A percentile compares a stretch with the other conserved stretches of the same genome.
These are phyloP conservation scores for Camponotus floridanus DNA, from an alignment of 1,140 invertebrate species.

Conservation along the genomic window DNA sequence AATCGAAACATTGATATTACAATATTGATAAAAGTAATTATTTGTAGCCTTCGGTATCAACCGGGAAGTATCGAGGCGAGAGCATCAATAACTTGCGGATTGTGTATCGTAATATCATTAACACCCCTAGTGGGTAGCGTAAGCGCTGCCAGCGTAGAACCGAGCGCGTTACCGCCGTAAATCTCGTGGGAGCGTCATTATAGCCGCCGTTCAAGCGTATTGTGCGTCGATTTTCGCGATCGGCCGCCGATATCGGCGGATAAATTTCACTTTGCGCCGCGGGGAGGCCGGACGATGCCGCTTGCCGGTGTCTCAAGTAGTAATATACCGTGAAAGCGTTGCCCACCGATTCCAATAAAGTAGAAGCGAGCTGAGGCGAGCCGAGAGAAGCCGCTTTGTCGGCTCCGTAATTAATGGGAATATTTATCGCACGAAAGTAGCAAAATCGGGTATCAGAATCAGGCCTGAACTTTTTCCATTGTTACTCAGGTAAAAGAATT, in stretches of 20 bases:
- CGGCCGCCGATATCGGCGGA: constrained; percentile 50
- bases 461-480: neutral
- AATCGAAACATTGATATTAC: neutral
- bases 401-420: constrained; percentile 55
- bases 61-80: constrained; percentile 24
- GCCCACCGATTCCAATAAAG: constrained; percentile 62
- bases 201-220: constrained; percentile 49
- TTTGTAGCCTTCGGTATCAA: neutral
- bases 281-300: constrained; percentile 41
- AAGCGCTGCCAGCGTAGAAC: constrained; percentile 18
- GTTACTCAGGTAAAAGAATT: neutral
- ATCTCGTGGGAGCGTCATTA: constrained; percentile 58
- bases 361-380: constrained; percentile 30
- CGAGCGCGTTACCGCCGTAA: constrained; percentile 46
- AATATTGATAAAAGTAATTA: constrained; percentile 1
- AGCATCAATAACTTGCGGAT: constrained; percentile 17
- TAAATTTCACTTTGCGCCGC: constrained; percentile 63
- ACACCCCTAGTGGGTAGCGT: constrained; percentile 31
- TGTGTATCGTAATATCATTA: constrained; percentile 48
- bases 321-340: constrained; percentile 61
- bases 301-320: constrained; percentile 28
- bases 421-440: constrained; percentile 54
- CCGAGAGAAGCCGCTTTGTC: constrained; percentile 43
- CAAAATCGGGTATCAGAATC: constrained; percentile 6
- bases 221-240: constrained; percentile 62